Percentiles rank a stretch among this genome's conserved stretches.
Evolutionary conservation across 2,797 vertebrate species (phyloP).

Genomic region (Sarcophilus harrisii): DNA sequence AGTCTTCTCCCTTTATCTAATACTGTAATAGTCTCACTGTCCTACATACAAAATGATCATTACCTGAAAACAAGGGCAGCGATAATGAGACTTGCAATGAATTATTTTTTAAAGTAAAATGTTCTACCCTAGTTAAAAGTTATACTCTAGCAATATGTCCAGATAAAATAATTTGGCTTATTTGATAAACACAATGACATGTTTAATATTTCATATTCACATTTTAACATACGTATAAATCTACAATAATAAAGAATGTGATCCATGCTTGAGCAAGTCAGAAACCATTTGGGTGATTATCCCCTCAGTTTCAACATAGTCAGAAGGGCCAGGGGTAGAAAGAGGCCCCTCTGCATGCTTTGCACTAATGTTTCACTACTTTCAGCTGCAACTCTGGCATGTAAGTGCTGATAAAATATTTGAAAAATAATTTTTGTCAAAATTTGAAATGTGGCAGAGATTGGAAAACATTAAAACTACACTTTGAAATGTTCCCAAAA

Average conservation of each 20-base stretch:
- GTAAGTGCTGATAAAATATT: neutral
- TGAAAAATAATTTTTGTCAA: neutral
- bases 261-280: neutral
- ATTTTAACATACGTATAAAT: neutral
- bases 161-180: neutral
- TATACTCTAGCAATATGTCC: neutral
- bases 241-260: neutral
- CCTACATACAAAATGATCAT: neutral
- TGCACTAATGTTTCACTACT: neutral
- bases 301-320: neutral
- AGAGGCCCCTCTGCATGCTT: fast-evolving
- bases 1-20: neutral
- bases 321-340: fast-evolving
- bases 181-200: neutral
- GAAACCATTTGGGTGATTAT: neutral
- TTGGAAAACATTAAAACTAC: neutral
- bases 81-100: neutral
- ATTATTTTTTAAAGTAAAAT: neutral
- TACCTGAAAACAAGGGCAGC: neutral
- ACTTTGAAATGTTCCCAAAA: neutral
- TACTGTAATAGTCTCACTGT: neutral
- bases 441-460: neutral
- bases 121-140: neutral
- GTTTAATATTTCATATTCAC: neutral
- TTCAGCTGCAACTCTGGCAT: neutral